Percentiles rank a stretch among this genome's conserved stretches.
Conservation (phyloP, 2,797 vertebrate species). For the Fratercula arctica region DNA sequence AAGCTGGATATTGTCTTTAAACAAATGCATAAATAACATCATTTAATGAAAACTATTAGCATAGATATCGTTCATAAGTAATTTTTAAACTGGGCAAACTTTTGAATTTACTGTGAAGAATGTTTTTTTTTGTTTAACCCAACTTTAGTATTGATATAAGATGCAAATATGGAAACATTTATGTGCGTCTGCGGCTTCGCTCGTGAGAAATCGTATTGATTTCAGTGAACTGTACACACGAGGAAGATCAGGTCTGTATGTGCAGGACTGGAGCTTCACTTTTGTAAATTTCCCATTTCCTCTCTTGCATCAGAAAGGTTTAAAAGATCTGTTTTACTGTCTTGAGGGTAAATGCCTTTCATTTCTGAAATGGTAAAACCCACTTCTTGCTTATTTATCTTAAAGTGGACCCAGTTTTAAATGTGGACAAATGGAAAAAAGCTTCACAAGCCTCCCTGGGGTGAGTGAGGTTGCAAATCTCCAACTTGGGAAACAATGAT, state of each 20-base stretch:
- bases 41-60: neutral
- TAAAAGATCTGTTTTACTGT: slow-evolving; percentile 37
- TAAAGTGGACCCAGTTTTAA: neutral
- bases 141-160: neutral
- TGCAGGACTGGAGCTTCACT: neutral
- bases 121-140: neutral
- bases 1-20: neutral
- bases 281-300: slow-evolving; percentile 35
- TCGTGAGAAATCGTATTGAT: neutral
- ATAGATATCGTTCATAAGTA: neutral
- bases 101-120: neutral
- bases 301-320: slow-evolving; percentile 17
- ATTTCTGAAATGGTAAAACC: slow-evolving; percentile 41
- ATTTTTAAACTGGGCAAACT: neutral
- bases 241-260: neutral
- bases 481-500: neutral
- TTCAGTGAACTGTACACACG: neutral
- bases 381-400: neutral
- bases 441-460: neutral
- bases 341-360: slow-evolving; percentile 57
- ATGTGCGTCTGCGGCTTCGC: neutral
- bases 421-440: neutral
- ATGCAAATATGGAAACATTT: neutral
- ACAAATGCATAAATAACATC: neutral
- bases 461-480: neutral